Conservation (phyloP, 1,140 invertebrate species). For the Megathymus violae region DNA sequence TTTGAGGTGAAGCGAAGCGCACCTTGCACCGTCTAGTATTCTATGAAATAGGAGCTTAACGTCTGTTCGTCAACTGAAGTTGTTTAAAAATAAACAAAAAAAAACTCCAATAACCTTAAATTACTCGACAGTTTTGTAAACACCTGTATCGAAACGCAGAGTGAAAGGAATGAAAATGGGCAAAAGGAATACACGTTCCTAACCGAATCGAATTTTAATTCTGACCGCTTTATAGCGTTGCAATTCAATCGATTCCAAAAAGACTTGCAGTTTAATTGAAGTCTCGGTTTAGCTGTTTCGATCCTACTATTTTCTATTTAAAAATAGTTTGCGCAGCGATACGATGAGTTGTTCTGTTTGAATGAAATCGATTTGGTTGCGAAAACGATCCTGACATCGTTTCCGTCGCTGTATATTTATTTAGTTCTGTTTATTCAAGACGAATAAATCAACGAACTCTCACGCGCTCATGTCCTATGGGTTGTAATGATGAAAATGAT, state of each 20-base stretch:
- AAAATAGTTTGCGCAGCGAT: constrained; percentile 9
- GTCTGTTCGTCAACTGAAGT: too few species aligned
- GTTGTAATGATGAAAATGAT: too few species aligned
- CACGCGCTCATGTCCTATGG: too few species aligned
- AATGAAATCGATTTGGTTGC: constrained; percentile 1
- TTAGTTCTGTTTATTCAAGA: constrained; percentile 4
- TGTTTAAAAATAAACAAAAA: not conserved
- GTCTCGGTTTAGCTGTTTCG: constrained; percentile 16
- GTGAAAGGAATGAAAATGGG: not conserved
- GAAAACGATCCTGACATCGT: not conserved
- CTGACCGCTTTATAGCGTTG: constrained; percentile 48
- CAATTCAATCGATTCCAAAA: constrained; percentile 50
- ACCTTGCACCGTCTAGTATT: too few species aligned
- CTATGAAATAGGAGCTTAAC: too few species aligned
- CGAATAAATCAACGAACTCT: too few species aligned
- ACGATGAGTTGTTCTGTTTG: not conserved
- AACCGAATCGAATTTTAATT: constrained; percentile 49
- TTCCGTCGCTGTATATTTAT: constrained; percentile 3
- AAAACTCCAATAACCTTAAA: not conserved
- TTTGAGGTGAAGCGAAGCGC: too few species aligned
- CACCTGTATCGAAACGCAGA: not conserved
- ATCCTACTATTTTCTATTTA: constrained; percentile 23
- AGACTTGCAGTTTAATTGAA: constrained; percentile 53
- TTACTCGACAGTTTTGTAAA: constrained; percentile 9
- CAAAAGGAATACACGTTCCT: constrained; percentile 31